Evolutionary conservation across 2,888 invertebrate species (phyloP).

Genomic region (Deladenus siricidicola): DNA sequence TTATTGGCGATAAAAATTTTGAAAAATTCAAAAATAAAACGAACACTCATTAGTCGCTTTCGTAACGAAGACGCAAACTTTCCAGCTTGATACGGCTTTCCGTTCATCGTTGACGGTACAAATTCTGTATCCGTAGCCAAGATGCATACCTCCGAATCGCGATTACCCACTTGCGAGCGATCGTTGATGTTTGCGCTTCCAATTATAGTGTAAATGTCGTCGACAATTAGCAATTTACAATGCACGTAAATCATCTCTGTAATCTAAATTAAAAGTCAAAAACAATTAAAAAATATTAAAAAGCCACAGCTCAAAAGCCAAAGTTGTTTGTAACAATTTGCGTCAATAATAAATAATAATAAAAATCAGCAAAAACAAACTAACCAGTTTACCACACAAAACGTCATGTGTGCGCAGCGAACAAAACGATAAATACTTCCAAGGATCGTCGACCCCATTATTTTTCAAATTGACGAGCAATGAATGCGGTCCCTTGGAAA

Average conservation of each 20-base stretch:
- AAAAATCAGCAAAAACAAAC: conserved; percentile 5
- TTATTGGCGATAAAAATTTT: conserved; percentile 1
- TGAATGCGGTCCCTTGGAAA: conserved; percentile 78
- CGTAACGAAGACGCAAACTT: conserved; percentile 76
- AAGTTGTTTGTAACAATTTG: neutral
- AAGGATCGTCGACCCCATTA: conserved; percentile 60
- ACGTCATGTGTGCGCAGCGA: conserved; percentile 56
- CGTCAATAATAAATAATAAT: neutral
- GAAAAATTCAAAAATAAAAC: conserved; percentile 7
- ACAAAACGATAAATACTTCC: conserved; percentile 57
- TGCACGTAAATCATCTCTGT: conserved; percentile 94
- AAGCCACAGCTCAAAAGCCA: neutral
- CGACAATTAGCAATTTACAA: conserved; percentile 87
- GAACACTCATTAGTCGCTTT: conserved; percentile 67
- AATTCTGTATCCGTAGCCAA: conserved; percentile 65
- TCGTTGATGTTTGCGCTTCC: conserved; percentile 93
- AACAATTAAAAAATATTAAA: neutral
- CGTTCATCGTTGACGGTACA: conserved; percentile 72
- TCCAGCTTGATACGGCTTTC: conserved; percentile 71
- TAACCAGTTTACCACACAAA: conserved; percentile 54
- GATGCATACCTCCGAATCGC: conserved; percentile 76
- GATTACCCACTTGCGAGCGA: conserved; percentile 74
- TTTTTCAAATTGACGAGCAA: conserved; percentile 67
- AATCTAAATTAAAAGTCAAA: conserved; percentile 58
- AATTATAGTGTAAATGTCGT: conserved; percentile 80